Conservation (phyloP, 1,140 invertebrate species). For the Drosophila murphyi region DNA sequence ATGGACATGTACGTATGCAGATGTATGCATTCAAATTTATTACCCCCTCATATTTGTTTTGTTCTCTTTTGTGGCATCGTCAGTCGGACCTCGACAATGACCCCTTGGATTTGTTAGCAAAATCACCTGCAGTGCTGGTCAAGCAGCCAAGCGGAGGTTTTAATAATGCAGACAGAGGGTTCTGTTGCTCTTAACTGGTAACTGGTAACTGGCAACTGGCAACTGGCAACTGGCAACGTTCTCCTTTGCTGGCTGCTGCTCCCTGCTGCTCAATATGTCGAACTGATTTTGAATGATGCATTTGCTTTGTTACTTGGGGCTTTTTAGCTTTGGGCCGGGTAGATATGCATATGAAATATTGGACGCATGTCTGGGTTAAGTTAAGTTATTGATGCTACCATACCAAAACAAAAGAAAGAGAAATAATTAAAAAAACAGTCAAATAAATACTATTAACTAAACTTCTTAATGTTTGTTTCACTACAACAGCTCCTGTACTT, state of each 20-base stretch:
- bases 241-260: background rate
- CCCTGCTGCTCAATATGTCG: constrained; percentile 55
- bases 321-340: constrained; percentile 31
- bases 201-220: background rate
- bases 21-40: constrained; percentile 62
- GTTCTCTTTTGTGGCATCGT: constrained; percentile 29
- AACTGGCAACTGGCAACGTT: background rate
- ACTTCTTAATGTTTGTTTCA: constrained; percentile 1
- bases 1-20: constrained; percentile 23
- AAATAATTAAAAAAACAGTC: constrained; percentile 39
- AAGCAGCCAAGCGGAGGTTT: constrained; percentile 48
- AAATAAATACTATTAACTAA: constrained; percentile 21
- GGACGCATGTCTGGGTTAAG: constrained; percentile 47
- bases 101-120: constrained; percentile 69
- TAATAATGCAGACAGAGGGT: constrained; percentile 59
- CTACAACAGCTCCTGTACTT: constrained; percentile 16
- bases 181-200: background rate
- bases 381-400: constrained; percentile 64
- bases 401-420: background rate
- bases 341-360: constrained; percentile 55
- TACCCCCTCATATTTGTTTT: constrained; percentile 43
- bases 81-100: constrained; percentile 47
- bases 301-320: constrained; percentile 54
- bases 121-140: constrained; percentile 70
- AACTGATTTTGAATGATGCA: constrained; percentile 69